phyloP scores from a whole-genome alignment of 2,113 vertebrate genomes.

The Crotalus viridis region DNA sequence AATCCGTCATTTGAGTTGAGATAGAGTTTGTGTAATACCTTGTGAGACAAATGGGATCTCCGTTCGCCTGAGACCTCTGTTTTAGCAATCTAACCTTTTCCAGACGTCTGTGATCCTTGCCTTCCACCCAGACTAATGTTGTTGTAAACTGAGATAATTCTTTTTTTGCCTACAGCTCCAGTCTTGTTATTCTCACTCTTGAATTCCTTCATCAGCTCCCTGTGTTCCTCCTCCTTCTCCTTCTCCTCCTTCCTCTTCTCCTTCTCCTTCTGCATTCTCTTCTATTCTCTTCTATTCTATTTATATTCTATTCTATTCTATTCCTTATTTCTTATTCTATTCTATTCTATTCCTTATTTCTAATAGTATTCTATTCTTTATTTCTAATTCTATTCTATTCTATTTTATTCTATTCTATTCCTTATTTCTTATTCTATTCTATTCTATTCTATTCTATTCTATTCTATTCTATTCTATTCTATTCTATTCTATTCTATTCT shows the following conservation, averaged over 20 bases:
- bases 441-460: no score
- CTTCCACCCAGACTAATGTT: neutral
- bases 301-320: no score
- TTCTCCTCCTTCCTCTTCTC: neutral
- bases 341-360: no score
- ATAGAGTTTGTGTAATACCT: neutral
- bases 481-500: no score
- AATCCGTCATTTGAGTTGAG: neutral
- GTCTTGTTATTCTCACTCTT: neutral
- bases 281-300: accelerated
- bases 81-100: neutral
- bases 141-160: neutral
- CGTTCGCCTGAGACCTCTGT: neutral
- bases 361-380: no score
- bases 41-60: neutral
- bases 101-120: neutral
- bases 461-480: neutral
- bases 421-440: no score
- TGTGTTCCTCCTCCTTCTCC: neutral
- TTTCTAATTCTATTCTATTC: no score
- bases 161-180: neutral
- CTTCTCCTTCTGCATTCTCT: neutral
- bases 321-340: no score
- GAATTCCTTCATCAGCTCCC: slow-evolving; percentile 17
- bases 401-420: no score